Conservation (phyloP, 2,888 invertebrate species). For the Entomobrya proxima region DNA sequence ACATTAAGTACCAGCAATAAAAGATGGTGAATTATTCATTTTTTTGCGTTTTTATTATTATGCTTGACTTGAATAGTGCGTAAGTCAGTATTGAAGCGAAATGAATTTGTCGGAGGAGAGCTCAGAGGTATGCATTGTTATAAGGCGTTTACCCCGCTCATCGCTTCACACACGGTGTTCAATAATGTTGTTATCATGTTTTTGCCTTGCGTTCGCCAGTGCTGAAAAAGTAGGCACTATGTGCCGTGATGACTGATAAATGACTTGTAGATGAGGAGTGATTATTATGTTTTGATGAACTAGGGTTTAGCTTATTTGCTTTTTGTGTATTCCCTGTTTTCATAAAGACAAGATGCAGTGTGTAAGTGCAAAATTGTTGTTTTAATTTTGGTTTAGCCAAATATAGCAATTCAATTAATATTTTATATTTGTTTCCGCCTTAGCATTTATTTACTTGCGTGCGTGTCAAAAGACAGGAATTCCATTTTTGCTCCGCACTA, state of each 20-base stretch:
- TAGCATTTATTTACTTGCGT: neutral
- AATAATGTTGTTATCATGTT: slow-evolving; percentile 17
- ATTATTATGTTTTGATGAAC: too few species aligned
- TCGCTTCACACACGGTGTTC: neutral
- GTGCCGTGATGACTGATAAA: neutral
- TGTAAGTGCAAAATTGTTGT: too few species aligned
- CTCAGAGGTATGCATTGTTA: slow-evolving; percentile 23
- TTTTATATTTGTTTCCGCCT: neutral
- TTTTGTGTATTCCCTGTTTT: too few species aligned
- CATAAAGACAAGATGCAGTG: too few species aligned
- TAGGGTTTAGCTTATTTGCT: too few species aligned
- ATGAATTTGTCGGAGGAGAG: slow-evolving; percentile 1
- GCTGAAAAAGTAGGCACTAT: slow-evolving; percentile 26
- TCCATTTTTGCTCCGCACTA: neutral
- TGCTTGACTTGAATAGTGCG: slow-evolving; percentile 39
- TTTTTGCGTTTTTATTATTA: slow-evolving; percentile 37
- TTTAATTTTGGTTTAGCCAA: neutral
- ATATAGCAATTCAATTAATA: neutral
- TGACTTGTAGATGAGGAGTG: too few species aligned
- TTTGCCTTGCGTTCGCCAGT: neutral
- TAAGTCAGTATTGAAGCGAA: slow-evolving; percentile 22
- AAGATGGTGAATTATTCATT: slow-evolving; percentile 38
- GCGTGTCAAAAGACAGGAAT: neutral
- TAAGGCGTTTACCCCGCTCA: slow-evolving; percentile 42
- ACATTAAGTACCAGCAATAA: neutral